These are phyloP conservation scores for Aurelia aurita DNA, from an alignment of 30 jellyfish, hydroid and myxozoan species.

Conservation along the genomic window DNA sequence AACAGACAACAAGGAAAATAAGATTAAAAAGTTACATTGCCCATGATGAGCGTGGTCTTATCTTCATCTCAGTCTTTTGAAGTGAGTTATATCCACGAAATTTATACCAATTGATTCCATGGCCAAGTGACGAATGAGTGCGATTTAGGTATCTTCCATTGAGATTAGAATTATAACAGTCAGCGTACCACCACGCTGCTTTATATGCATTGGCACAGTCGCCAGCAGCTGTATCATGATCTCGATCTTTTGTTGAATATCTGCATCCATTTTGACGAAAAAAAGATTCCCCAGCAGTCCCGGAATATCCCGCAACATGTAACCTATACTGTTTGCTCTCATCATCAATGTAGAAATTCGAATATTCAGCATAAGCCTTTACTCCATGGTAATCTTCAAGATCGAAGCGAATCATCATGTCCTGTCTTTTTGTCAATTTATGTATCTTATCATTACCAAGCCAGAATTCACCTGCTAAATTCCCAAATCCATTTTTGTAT, in stretches of 20 bases:
- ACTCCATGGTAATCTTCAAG: conserved; percentile 11
- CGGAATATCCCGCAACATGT: conserved; percentile 12
- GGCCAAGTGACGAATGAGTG: background rate
- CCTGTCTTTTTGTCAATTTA: background rate
- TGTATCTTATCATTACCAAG: conserved; percentile 39
- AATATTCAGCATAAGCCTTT: conserved; percentile 28
- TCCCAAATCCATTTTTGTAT: conserved; percentile 47
- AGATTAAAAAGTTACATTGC: too few relatives aligned
- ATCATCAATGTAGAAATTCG: conserved; percentile 8
- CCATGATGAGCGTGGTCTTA: background rate
- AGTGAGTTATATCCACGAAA: background rate
- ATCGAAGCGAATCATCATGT: conserved; percentile 25
- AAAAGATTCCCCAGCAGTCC: conserved; percentile 55
- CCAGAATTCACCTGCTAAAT: conserved; percentile 29
- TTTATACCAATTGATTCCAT: conserved; percentile 26
- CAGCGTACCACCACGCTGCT: conserved; percentile 59
- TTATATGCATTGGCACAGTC: conserved; percentile 19
- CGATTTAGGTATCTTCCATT: conserved; percentile 30
- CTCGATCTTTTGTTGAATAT: conserved; percentile 38
- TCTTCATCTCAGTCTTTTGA: conserved; percentile 40
- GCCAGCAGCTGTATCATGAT: background rate
- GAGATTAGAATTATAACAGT: conserved; percentile 29
- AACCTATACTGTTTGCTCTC: conserved; percentile 6
- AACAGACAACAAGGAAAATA: too few relatives aligned
- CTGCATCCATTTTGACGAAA: conserved; percentile 9